These are phyloP conservation scores for Microcebus jonahi DNA, from an alignment of 2,113 vertebrate species.

Conservation along the genomic window DNA sequence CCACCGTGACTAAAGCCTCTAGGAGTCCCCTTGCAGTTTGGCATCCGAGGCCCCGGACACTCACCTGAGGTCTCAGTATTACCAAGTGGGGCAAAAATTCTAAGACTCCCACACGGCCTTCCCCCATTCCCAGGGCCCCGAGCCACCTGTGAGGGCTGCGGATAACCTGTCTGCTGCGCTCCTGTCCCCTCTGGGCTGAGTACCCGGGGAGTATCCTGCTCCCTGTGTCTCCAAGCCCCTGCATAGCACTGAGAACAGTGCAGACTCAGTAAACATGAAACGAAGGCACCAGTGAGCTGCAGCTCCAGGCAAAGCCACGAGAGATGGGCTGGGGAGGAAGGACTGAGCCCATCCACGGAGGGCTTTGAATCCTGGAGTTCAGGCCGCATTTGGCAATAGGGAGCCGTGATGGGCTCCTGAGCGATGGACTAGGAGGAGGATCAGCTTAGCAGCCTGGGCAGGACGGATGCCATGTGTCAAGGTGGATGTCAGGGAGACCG, in stretches of 20 bases:
- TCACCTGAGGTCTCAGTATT: neutral
- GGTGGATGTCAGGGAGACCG: neutral
- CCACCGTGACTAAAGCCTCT: neutral
- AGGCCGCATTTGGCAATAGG: neutral
- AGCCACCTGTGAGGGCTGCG: neutral
- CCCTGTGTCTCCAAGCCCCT: neutral
- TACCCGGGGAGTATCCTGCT: neutral
- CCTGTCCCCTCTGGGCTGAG: neutral
- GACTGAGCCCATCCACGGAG: fast-evolving
- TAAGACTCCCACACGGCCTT: neutral
- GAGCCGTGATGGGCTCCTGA: neutral
- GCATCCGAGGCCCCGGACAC: neutral
- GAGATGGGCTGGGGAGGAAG: neutral
- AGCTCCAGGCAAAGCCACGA: neutral
- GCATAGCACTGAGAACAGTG: fast-evolving
- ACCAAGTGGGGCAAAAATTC: neutral
- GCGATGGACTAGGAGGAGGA: neutral
- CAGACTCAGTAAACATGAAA: neutral
- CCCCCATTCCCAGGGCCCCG: neutral
- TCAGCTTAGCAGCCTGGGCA: neutral
- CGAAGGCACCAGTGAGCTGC: too few species aligned
- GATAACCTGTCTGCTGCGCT: neutral
- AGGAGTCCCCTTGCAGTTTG: neutral
- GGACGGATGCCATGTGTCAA: neutral
- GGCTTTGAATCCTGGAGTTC: neutral